Evolutionary conservation across 1,140 invertebrate species (phyloP), one percentile per base, ranked within the genome.

Genomic region (Ectropis grisescens): DNA sequence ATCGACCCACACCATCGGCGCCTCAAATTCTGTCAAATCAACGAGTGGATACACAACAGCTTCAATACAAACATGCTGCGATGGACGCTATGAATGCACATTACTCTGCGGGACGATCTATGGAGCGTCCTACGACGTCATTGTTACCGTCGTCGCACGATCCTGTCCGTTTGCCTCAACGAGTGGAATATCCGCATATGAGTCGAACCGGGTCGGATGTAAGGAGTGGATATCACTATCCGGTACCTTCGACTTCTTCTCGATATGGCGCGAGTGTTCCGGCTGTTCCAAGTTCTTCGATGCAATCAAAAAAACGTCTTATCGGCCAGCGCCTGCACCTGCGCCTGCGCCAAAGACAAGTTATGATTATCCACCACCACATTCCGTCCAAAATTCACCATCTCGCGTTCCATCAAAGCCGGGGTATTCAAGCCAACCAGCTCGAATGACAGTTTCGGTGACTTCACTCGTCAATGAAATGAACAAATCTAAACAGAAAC

Each of bases 401-500:
- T 67, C 65, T 22, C 54, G 72, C 9, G 53, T 62, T 13, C 41
- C 66, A 37, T 38, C 66, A 16, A 71, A 79, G 37, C 53, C 64
- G 23, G 58, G 62, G 12, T 72, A 71, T 52, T 58, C 69, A 27
- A 74, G 54, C 38, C 82, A 81, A 47, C 72, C 78, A 35, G 50
- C 68, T 13, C 58, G 76, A 13, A 70, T 76, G 72, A 83, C 82
- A 8, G 80, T 82, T 7, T 79, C 82, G 14, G 82, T 83, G 2
- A 82, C 80, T 2, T 64, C 72, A 11, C 34, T 83, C 29, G 79
- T 82, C 13, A 74, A 82, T 56, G 59, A 83, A 72, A 76, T 83
- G 74, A n/a, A n/a, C n/a, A n/a, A n/a, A n/a, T n/a, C n/a, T n/a
- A 53, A 64, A 41, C 62, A 60, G 29, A 89, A 86, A 56, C 80